Evolutionary conservation across 2,797 vertebrate species (phyloP).

Genomic region (Coilia nasus): DNA sequence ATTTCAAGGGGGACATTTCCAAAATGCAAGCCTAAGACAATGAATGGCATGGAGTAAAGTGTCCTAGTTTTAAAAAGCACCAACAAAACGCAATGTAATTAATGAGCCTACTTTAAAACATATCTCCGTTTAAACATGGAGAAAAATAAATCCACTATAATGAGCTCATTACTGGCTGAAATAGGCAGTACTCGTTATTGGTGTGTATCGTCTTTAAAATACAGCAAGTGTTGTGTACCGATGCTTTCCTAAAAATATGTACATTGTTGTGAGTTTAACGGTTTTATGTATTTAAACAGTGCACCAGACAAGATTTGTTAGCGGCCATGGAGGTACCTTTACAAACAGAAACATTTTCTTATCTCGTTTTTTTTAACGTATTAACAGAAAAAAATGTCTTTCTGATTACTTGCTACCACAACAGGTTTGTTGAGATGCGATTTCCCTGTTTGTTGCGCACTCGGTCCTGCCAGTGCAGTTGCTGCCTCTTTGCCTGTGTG

Average conservation of each 20-base stretch:
- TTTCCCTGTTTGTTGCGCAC: slow-evolving; percentile 16
- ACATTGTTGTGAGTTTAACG: background rate
- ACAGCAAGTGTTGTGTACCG: background rate
- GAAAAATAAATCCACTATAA: background rate
- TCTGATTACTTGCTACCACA: background rate
- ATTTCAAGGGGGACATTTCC: background rate
- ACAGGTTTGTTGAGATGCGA: background rate
- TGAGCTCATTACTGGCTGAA: background rate
- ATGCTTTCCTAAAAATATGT: background rate
- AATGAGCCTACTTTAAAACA: background rate
- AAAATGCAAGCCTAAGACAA: background rate
- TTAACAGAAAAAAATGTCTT: background rate
- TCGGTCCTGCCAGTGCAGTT: background rate
- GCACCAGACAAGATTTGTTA: background rate
- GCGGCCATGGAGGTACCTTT: background rate
- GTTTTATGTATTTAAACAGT: background rate
- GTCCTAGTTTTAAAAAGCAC: background rate
- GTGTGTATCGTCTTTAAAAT: background rate
- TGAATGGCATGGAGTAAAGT: background rate
- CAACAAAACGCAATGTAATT: background rate
- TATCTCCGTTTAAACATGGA: background rate
- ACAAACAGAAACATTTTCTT: background rate
- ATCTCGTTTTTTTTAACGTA: background rate
- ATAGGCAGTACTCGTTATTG: background rate
- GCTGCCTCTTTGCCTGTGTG: slow-evolving; percentile 51